Conservation (phyloP, 2,113 vertebrate genomes). For the Procavia capensis region DNA sequence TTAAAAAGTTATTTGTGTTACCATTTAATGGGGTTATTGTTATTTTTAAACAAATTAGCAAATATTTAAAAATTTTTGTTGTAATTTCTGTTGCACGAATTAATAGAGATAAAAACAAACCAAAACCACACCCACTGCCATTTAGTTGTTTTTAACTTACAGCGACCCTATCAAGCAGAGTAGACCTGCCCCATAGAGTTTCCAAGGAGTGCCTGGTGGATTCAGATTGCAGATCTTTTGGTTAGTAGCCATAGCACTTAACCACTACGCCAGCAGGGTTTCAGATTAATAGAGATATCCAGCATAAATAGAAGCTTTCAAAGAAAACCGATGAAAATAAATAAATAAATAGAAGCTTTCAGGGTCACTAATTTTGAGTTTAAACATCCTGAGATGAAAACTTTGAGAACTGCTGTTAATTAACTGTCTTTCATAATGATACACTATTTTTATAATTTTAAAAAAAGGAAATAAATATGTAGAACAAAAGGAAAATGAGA, state of each 20-base stretch:
- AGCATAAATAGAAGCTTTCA: too few relatives aligned
- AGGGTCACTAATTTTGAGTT: background rate
- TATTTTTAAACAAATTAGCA: background rate
- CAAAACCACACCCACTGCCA: too few relatives aligned
- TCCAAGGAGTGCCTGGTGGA: too few relatives aligned
- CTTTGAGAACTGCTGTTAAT: background rate
- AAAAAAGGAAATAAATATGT: background rate
- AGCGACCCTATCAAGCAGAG: too few relatives aligned
- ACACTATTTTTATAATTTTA: background rate
- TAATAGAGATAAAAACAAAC: background rate
- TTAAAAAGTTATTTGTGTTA: background rate
- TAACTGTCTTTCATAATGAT: background rate
- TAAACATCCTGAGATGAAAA: background rate
- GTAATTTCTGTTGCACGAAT: constrained; percentile 29
- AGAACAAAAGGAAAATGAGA: constrained; percentile 32
- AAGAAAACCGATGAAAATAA: too few relatives aligned
- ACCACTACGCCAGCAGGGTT: too few relatives aligned
- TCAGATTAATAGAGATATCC: too few relatives aligned
- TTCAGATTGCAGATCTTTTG: too few relatives aligned
- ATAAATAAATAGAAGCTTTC: background rate
- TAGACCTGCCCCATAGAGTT: too few relatives aligned
- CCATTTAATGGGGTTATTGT: background rate
- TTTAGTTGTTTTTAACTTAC: too few relatives aligned
- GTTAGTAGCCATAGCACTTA: too few relatives aligned
- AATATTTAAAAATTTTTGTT: background rate